phyloP scores from a whole-genome alignment of 1,140 invertebrate species.

The Musca vetustissima region DNA sequence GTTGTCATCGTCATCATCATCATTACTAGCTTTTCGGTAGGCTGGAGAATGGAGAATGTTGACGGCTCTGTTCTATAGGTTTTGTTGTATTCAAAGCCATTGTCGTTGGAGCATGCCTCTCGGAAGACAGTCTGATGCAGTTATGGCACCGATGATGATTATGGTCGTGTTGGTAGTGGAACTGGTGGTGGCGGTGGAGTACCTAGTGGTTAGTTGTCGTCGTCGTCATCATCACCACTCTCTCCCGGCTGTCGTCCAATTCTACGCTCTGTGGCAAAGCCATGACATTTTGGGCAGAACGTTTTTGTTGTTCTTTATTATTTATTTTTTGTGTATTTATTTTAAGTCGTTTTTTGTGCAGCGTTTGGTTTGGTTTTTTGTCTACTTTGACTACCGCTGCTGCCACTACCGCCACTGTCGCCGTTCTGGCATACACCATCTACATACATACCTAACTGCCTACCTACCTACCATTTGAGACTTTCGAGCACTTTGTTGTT shows the following conservation, averaged over 20 bases:
- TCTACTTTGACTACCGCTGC: too few species aligned
- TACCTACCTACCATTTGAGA: too few species aligned
- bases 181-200: slow-evolving; percentile 3
- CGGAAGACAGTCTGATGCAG: not conserved
- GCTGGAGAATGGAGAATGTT: too few species aligned
- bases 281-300: not conserved
- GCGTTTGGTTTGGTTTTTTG: not conserved
- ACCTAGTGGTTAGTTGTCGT: too few species aligned
- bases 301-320: not conserved
- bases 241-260: too few species aligned
- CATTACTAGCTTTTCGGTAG: not conserved
- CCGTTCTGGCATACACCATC: too few species aligned
- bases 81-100: too few species aligned
- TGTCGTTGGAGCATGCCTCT: too few species aligned
- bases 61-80: too few species aligned
- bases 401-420: too few species aligned
- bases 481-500: slow-evolving; percentile 1
- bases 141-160: not conserved
- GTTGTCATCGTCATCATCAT: not conserved
- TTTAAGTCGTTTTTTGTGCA: slow-evolving; percentile 16
- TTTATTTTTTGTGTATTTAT: slow-evolving; percentile 18
- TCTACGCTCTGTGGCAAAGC: not conserved
- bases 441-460: too few species aligned
- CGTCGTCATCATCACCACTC: too few species aligned
- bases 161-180: not conserved